Percentiles rank a stretch among this genome's conserved stretches.
phyloP scores from a whole-genome alignment of 2,113 vertebrate species.

The Picathartes gymnocephalus region DNA sequence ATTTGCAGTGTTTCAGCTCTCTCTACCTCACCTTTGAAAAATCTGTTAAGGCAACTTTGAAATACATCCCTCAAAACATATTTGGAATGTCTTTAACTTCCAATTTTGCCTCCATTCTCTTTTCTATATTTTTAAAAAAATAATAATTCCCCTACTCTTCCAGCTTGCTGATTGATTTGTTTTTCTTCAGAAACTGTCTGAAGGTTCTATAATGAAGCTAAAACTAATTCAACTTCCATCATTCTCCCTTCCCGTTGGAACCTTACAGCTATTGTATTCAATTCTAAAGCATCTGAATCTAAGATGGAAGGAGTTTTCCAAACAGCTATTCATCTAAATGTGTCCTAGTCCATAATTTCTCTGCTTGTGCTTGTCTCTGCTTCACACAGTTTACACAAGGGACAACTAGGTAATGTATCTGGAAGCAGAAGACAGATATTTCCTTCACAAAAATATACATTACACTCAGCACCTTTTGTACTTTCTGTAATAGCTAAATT shows the following conservation, averaged over 20 bases:
- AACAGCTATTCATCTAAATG: not conserved
- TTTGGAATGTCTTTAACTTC: not conserved
- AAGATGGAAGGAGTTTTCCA: not conserved
- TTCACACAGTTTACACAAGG: not conserved
- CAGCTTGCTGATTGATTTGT: not conserved
- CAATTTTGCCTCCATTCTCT: not conserved
- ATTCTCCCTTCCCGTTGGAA: constrained; percentile 21
- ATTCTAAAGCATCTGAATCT: not conserved
- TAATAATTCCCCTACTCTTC: not conserved
- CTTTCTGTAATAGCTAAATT: not conserved
- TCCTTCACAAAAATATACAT: not conserved
- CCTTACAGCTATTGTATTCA: not conserved
- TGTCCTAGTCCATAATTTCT: not conserved
- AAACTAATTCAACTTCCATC: not conserved
- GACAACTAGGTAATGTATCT: not conserved
- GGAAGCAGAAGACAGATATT: not conserved
- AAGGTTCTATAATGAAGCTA: not conserved
- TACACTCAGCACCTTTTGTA: not conserved
- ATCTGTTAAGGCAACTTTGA: not conserved
- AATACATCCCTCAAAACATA: not conserved
- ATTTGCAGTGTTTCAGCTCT: not conserved
- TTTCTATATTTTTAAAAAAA: not conserved
- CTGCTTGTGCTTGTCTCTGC: not conserved
- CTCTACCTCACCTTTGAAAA: not conserved
- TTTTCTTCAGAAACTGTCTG: constrained; percentile 27